These are phyloP conservation scores for Drosophila fungiperda DNA, from an alignment of 2,888 invertebrate species.

Conservation along the genomic window DNA sequence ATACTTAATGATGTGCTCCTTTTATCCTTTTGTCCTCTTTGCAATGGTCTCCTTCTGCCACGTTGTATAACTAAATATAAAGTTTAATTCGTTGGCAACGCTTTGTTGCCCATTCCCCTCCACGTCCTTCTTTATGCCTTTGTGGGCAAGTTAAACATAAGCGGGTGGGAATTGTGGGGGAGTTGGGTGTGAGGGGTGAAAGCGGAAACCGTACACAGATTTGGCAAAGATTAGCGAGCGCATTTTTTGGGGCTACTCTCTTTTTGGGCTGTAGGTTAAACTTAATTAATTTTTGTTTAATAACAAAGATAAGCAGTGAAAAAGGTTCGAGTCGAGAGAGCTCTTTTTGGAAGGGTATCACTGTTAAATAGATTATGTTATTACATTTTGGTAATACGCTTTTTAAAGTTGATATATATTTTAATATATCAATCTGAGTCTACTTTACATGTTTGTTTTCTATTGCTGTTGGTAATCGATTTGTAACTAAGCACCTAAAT, in stretches of 20 bases:
- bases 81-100: constrained; percentile 61
- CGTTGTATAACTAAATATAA: constrained; percentile 40
- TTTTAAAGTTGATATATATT: neutral
- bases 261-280: constrained; percentile 44
- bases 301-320: neutral
- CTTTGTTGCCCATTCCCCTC: constrained; percentile 46
- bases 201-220: constrained; percentile 30
- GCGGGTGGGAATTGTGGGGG: neutral
- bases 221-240: constrained; percentile 61
- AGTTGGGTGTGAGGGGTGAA: neutral
- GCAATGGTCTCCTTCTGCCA: neutral
- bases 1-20: constrained; percentile 38
- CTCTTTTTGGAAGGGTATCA: neutral
- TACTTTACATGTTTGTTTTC: too few species aligned
- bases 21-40: constrained; percentile 23
- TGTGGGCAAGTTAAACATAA: constrained; percentile 30
- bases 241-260: constrained; percentile 44
- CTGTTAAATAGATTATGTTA: neutral
- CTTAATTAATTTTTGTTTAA: constrained; percentile 66
- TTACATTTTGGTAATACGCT: neutral
- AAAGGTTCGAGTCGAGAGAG: neutral
- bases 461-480: too few species aligned
- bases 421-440: too few species aligned
- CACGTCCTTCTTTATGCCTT: constrained; percentile 30
- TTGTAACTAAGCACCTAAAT: too few species aligned